These are phyloP conservation scores for Tolmerus cingulatus DNA, from an alignment of 2,888 invertebrate genomes.

Conservation along the genomic window DNA sequence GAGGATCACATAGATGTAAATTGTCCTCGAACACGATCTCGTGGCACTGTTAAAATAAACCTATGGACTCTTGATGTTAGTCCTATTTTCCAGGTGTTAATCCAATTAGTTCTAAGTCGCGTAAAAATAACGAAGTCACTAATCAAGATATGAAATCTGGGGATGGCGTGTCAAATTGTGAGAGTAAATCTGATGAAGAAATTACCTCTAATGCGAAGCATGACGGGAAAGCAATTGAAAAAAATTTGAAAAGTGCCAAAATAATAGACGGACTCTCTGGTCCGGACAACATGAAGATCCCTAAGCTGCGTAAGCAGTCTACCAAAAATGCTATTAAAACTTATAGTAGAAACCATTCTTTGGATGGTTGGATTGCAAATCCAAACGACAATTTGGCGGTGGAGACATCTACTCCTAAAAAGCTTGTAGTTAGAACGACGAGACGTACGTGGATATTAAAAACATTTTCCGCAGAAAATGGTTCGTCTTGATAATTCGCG, in stretches of 20 bases:
- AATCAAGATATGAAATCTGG: constrained; percentile 32
- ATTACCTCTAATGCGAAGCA: neutral
- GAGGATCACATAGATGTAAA: constrained; percentile 57
- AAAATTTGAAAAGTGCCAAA: constrained; percentile 15
- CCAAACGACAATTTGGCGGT: constrained; percentile 45
- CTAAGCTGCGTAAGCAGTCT: neutral
- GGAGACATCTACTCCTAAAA: constrained; percentile 37
- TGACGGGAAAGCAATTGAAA: constrained; percentile 32
- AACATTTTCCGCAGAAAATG: constrained; percentile 46
- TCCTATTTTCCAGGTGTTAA: constrained; percentile 70
- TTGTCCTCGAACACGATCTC: constrained; percentile 76
- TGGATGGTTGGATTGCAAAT: constrained; percentile 52
- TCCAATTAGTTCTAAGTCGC: constrained; percentile 41
- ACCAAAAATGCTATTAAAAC: neutral
- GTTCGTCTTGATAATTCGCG: constrained; percentile 48
- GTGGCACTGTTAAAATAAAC: constrained; percentile 83
- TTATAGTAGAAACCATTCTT: constrained; percentile 47
- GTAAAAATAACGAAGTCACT: constrained; percentile 8
- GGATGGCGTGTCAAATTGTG: constrained; percentile 26
- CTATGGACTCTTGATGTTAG: constrained; percentile 81
- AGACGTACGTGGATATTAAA: constrained; percentile 45
- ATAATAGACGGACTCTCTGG: constrained; percentile 3
- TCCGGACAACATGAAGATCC: neutral
- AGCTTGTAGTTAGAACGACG: constrained; percentile 37
- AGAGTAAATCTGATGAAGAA: constrained; percentile 43